phyloP scores from a whole-genome alignment of 2,888 invertebrate species.

The Entomobrya multifasciata region DNA sequence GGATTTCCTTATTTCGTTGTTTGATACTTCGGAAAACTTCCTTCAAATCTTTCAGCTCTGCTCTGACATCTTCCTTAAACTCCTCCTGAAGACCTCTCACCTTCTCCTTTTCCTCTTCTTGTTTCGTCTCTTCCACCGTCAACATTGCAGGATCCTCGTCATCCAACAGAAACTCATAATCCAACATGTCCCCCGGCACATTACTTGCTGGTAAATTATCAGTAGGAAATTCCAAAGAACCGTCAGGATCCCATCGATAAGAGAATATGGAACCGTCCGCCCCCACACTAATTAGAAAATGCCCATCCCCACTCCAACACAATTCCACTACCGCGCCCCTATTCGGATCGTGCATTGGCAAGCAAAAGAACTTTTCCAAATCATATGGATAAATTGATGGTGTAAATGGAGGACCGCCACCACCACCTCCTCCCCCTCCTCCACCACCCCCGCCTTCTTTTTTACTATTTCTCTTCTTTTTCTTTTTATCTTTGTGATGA shows the following conservation, averaged over 20 bases:
- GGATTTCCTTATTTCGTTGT: constrained; percentile 84
- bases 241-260: constrained; percentile 84
- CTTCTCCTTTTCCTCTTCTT: constrained; percentile 86
- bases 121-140: constrained; percentile 86
- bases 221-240: constrained; percentile 78
- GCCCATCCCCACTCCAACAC: constrained; percentile 84
- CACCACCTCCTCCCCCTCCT: constrained; percentile 11
- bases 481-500: neutral
- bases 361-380: constrained; percentile 85
- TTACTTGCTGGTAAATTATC: constrained; percentile 51
- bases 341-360: constrained; percentile 89
- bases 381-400: constrained; percentile 76
- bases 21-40: constrained; percentile 72
- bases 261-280: constrained; percentile 90
- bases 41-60: constrained; percentile 82
- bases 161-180: constrained; percentile 77
- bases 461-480: neutral
- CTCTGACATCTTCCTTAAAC: constrained; percentile 83
- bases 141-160: constrained; percentile 81
- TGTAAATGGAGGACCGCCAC: constrained; percentile 68
- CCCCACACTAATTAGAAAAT: constrained; percentile 85
- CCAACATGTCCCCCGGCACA: constrained; percentile 29
- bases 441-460: neutral
- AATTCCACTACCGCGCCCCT: constrained; percentile 87
- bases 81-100: constrained; percentile 85